phyloP scores from a whole-genome alignment of 2,113 vertebrate genomes.

The Silurus asotus region DNA sequence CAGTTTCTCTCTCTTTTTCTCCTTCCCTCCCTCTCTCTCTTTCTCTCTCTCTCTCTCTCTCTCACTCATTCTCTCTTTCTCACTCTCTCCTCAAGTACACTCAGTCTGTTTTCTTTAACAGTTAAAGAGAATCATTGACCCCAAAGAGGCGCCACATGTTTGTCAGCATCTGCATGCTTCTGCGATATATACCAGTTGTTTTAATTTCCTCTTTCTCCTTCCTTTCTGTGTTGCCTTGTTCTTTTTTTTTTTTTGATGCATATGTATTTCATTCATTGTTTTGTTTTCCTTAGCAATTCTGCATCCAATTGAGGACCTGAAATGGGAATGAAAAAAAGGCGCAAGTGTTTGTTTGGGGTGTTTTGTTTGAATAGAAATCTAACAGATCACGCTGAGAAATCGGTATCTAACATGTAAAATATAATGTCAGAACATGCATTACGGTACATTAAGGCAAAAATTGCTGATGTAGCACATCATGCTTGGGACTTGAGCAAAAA shows the following conservation, averaged over 20 bases:
- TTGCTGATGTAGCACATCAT: neutral
- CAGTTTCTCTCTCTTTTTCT: constrained; percentile 32
- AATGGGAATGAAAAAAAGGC: constrained; percentile 48
- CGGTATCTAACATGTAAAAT: neutral
- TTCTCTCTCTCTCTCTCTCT: too few species aligned
- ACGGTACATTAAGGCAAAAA: neutral
- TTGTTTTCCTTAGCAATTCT: constrained; percentile 5
- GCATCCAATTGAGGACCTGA: neutral
- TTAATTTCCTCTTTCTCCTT: neutral
- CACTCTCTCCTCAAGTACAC: constrained; percentile 55
- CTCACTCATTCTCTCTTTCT: constrained; percentile 53
- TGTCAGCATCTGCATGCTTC: constrained; percentile 29
- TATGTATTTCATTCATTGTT: neutral
- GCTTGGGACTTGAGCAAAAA: neutral
- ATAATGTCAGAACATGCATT: neutral
- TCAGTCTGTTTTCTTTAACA: constrained; percentile 28
- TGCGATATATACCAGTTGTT: neutral
- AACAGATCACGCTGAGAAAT: neutral
- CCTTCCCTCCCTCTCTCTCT: constrained; percentile 57
- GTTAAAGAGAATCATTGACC: constrained; percentile 36
- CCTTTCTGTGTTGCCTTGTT: too few species aligned
- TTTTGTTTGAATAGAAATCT: neutral
- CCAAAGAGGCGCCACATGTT: neutral
- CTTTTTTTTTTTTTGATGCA: neutral
- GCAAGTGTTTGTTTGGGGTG: constrained; percentile 16